Evolutionary conservation across 2,888 invertebrate genomes (phyloP).

Genomic region (Thelaira solivaga): DNA sequence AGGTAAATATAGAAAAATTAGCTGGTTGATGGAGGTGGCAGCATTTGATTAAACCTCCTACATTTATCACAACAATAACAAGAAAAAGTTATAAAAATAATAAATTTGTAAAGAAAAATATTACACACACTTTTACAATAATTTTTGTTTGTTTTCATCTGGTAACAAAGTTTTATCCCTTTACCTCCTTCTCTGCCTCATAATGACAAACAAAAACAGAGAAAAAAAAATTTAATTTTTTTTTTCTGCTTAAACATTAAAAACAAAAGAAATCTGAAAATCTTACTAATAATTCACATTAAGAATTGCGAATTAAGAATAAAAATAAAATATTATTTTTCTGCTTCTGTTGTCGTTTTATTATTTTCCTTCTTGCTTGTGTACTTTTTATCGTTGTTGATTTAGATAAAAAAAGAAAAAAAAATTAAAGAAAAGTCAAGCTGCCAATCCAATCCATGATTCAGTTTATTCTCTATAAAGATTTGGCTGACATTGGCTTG

Average conservation of each 20-base stretch:
- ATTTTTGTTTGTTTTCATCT: constrained; percentile 33
- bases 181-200: no score
- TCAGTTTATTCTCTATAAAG: not conserved
- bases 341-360: no score
- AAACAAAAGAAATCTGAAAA: constrained; percentile 25
- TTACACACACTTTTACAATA: constrained; percentile 35
- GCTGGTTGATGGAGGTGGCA: not conserved
- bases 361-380: constrained; percentile 5
- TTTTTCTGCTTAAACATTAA: no score
- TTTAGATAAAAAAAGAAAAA: not conserved
- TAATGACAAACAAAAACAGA: no score
- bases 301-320: constrained; percentile 42
- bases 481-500: not conserved
- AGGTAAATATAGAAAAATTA: not conserved
- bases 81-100: not conserved
- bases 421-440: constrained; percentile 1
- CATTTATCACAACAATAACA: constrained; percentile 42
- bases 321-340: constrained; percentile 51
- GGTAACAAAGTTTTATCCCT: constrained; percentile 35
- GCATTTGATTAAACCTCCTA: constrained; percentile 47
- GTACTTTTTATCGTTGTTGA: constrained; percentile 11
- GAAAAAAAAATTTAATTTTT: no score
- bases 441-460: not conserved
- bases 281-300: constrained; percentile 55
- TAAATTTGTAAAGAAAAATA: constrained; percentile 15